Conservation (phyloP, 2,113 vertebrate species). For the Malurus melanocephalus region DNA sequence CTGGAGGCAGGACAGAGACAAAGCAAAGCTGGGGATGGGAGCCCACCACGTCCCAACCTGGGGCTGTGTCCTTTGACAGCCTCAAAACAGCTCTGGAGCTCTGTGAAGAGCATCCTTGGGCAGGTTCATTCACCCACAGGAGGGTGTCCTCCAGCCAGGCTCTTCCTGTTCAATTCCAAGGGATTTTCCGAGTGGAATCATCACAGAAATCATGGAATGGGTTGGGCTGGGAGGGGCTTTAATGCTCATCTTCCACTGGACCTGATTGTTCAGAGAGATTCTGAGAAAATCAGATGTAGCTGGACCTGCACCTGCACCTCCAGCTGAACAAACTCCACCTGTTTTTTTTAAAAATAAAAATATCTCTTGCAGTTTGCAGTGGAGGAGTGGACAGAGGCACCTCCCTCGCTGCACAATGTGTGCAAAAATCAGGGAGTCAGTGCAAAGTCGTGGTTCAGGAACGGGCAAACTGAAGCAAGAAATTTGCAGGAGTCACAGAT, state of each 20-base stretch:
- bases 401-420: too few species aligned
- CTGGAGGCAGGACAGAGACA: not conserved
- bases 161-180: not conserved
- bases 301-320: not conserved
- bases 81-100: fast-evolving
- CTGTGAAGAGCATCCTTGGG: not conserved
- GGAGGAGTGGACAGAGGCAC: not conserved
- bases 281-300: not conserved
- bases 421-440: not conserved
- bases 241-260: not conserved
- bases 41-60: not conserved
- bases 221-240: not conserved
- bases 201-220: not conserved
- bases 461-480: not conserved
- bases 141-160: not conserved
- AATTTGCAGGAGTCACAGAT: not conserved
- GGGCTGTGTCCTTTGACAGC: not conserved
- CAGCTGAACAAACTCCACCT: not conserved
- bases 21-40: not conserved
- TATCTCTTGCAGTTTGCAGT: not conserved
- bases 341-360: not conserved
- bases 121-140: not conserved
- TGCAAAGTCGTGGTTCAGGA: fast-evolving
- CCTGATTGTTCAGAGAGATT: not conserved
- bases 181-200: not conserved